Evolutionary conservation across 2,888 invertebrate genomes (phyloP), one percentile per base, ranked within the genome.

Genomic region (Ophion costatus): DNA sequence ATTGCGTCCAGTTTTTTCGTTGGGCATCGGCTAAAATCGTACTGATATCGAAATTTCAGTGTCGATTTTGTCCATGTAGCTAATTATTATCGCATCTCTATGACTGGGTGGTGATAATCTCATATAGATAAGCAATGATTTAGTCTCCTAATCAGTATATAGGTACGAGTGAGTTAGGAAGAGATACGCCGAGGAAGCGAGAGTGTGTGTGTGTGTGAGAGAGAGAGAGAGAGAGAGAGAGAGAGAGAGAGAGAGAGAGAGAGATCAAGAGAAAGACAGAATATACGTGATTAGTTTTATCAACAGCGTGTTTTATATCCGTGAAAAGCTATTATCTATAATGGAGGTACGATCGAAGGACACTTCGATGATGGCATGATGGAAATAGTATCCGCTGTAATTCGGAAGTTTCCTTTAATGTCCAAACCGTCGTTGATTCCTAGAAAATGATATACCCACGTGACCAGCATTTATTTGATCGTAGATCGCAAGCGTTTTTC

Each of bases 241-340:
- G 17, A 69, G 69, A 33, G 69, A 78, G 45, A 51, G 14, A 17
- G 1, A 11, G 51, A 51, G 51, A 45, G 11, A 51, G 14, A 17
- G 14, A 14, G 51, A 1, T 6, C 24, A 24, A 69, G 1, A 57
- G 59, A 20, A 20, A 69, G 69, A 33, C 64, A 45, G 77, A 63
- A 74, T 75, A 80, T 42, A 59, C 42, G 24, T 56, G 81, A 84
- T 84, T 77, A 77, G 80, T 67, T 84, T 84, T 84, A 81, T 84
- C 75, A 56, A 66, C 51, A 42, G 14, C 42, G 63, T 51, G 69
- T 75, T 20, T 79, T 59, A 42, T 75, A 82, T 78, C 81, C 66
- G 79, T 75, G 67, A 75, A 84, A 82, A 75, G 59, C 75, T 45
- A 84, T 82, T 84, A 79, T 57, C 66, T 79, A 79, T 84, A 79